These are phyloP conservation scores for Sciurus carolinensis DNA, from an alignment of 2,797 vertebrate species.

Conservation along the genomic window DNA sequence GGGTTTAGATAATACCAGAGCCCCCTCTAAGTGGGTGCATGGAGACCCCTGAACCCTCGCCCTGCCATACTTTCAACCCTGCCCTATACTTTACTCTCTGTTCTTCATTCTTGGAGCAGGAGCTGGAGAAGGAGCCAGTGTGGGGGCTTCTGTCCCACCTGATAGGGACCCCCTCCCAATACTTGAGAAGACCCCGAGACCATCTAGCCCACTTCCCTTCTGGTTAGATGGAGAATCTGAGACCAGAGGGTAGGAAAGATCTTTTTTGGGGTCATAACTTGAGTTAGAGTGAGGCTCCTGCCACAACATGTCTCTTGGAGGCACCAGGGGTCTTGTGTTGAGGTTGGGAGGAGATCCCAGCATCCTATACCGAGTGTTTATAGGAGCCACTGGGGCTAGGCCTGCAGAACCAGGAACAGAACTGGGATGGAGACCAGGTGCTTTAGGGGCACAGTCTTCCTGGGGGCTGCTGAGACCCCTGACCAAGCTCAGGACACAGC, in stretches of 20 bases:
- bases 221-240: constrained; percentile 5
- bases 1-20: not conserved
- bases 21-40: not conserved
- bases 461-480: constrained; percentile 66
- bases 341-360: not conserved
- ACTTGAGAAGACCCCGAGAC: not conserved
- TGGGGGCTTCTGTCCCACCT: not conserved
- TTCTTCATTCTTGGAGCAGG: not conserved
- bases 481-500: constrained; percentile 81
- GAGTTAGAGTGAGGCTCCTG: not conserved
- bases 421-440: not conserved
- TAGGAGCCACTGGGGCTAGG: constrained; percentile 88
- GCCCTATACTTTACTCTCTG: not conserved
- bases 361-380: not conserved
- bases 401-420: constrained; percentile 81
- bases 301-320: not conserved
- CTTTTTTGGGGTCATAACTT: not conserved
- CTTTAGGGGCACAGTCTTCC: not conserved
- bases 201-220: too few species aligned
- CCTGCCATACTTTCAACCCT: not conserved
- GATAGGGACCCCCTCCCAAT: not conserved
- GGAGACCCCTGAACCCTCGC: not conserved
- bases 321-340: not conserved
- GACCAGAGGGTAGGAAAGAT: not conserved
- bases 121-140: not conserved